Base-by-base conservation (phyloP, 2,113 vertebrate genomes). In the Alaudala cheleensis region DNA sequence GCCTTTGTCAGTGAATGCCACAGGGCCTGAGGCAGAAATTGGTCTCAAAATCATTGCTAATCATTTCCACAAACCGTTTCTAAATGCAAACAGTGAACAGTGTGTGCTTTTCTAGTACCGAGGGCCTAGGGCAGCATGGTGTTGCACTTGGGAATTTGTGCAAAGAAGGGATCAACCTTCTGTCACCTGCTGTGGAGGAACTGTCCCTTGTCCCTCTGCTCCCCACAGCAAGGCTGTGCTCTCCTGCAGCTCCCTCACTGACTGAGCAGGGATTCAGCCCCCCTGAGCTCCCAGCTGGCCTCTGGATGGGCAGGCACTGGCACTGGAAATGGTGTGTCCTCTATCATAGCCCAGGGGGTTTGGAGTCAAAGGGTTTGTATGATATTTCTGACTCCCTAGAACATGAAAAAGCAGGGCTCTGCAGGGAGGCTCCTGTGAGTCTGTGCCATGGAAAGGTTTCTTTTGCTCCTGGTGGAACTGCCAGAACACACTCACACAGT, bases 331-430 rank as follows among this genome's bases (percentile, higher is more conserved):
- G 23, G 40, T 56, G 50, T 10, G 40, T 24, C 20, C 23, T 33
- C 26, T 14, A 0, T 7, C 22, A 6, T 0, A 58, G 47, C 3
- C 22, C 34, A 24, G 25, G 34, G n/a, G 25, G 6, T 23, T 20
- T 67, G 62, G 20, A 79, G 26, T 62, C 26, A 28, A 90, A 39
- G 23, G 39, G 7, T 25, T 40, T 71, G 2, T 17, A 3, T 17
- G 40, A 10, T 44, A 31, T 54, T 87, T 73, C 56, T 71, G 49
- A 34, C 60, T 33, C 12, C 18, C 42, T 16, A 22, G n/a, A 42
- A 42, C 28, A 29, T 33, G 40, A 70, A 56, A 50, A 70, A 37
- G 2, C 69, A 65, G n/a, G 23, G 54, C 3, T 42, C 51, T 78
- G 56, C 39, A 33, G 12, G 34, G 50, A 54, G 72, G 13, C 23